These are phyloP conservation scores for Oscheius sp. DNA, from an alignment of 2,888 invertebrate species.

Conservation along the genomic window DNA sequence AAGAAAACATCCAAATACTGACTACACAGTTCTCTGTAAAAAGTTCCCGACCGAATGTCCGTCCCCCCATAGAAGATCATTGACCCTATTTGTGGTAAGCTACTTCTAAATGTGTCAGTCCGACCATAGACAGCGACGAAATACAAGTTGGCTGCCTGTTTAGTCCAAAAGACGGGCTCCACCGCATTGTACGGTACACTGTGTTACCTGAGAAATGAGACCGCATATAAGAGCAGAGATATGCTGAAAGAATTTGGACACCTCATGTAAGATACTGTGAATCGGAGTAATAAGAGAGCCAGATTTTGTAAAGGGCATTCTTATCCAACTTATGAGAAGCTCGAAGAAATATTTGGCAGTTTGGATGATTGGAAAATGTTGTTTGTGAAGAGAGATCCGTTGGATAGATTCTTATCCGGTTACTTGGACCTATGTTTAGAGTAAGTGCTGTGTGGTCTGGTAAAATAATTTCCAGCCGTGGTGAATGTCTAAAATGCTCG, in stretches of 20 bases:
- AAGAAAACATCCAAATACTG: not conserved
- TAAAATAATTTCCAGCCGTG: not conserved
- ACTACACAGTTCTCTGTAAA: not conserved
- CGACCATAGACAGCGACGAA: not conserved
- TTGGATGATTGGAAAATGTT: constrained; percentile 10
- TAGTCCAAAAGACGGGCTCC: not conserved
- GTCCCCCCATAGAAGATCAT: not conserved
- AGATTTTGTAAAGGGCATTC: not conserved
- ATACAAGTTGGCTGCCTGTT: constrained; percentile 9
- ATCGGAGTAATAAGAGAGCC: not conserved
- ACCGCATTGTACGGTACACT: not conserved
- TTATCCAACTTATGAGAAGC: not conserved
- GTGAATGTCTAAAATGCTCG: not conserved
- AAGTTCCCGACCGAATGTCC: not conserved
- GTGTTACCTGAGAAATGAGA: constrained; percentile 13
- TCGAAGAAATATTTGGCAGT: not conserved
- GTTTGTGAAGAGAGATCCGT: constrained; percentile 19
- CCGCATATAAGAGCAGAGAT: not conserved
- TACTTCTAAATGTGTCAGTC: not conserved
- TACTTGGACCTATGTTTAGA: not conserved
- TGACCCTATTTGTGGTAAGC: not conserved
- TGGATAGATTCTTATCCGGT: constrained; percentile 17
- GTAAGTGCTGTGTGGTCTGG: not conserved
- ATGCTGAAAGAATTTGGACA: constrained; percentile 1
- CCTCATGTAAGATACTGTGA: not conserved